Evolutionary conservation across 2,113 vertebrate genomes (phyloP).

Genomic region (Alouatta palliata): DNA sequence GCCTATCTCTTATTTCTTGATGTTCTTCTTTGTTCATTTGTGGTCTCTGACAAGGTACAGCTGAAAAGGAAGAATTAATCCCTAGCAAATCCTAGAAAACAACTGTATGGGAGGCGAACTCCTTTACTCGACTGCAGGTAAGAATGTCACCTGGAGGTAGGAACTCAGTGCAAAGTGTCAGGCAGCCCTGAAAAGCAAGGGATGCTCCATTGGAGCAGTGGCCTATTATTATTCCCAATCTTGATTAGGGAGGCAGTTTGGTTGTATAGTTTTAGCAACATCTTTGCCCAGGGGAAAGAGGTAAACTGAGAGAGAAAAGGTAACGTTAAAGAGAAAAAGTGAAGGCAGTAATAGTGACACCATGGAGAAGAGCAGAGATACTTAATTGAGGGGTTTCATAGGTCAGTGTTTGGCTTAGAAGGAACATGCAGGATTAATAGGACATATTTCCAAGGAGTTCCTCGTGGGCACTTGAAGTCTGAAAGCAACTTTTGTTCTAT

Average conservation of each 20-base stretch:
- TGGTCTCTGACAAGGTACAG: neutral
- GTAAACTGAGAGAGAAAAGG: neutral
- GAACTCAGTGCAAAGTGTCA: too few relatives aligned
- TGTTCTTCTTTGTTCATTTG: neutral
- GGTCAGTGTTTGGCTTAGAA: too few relatives aligned
- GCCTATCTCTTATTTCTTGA: neutral
- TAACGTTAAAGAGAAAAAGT: neutral
- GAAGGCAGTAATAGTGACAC: neutral
- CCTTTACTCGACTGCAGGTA: neutral
- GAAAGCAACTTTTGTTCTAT: neutral
- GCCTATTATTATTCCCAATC: neutral
- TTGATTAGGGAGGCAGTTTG: neutral
- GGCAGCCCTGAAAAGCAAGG: neutral
- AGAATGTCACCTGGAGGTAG: too few relatives aligned
- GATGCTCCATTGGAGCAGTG: neutral
- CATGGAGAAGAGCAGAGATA: neutral
- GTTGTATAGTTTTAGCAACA: neutral
- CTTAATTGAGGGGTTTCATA: neutral
- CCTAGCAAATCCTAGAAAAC: neutral
- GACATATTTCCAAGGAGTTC: neutral
- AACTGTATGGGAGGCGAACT: neutral
- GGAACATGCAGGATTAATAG: neutral
- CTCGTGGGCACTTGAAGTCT: accelerated
- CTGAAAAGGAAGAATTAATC: slow-evolving; percentile 42
- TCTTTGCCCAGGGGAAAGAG: neutral